These are phyloP conservation scores for Corydoras sp. DNA, from an alignment of 2,113 vertebrate species.

Conservation along the genomic window DNA sequence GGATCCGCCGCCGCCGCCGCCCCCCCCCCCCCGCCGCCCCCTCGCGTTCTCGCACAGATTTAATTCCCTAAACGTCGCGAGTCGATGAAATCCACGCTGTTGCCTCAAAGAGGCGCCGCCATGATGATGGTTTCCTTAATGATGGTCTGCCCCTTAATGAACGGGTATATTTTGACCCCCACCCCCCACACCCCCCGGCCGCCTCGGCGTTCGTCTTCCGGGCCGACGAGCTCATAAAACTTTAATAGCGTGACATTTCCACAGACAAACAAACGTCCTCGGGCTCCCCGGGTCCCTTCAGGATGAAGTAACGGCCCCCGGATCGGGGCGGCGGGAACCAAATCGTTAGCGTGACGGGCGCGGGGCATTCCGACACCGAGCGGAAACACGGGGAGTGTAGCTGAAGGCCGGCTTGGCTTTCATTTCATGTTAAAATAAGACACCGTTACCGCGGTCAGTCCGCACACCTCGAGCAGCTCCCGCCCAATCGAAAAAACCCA, in stretches of 20 bases:
- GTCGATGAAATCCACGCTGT: neutral
- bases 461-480: too few relatives aligned
- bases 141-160: conserved; percentile 49
- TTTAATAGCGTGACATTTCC: conserved; percentile 34
- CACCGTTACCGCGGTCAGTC: too few relatives aligned
- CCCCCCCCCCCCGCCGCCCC: too few relatives aligned
- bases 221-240: conserved; percentile 33
- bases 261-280: conserved; percentile 19
- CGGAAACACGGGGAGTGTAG: too few relatives aligned
- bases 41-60: neutral
- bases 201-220: conserved; percentile 33
- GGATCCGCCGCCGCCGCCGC: too few relatives aligned
- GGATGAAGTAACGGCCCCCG: too few relatives aligned
- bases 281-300: neutral
- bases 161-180: conserved; percentile 35
- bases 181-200: conserved; percentile 24
- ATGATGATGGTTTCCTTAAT: conserved; percentile 47
- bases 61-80: neutral
- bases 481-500: too few relatives aligned
- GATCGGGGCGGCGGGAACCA: too few relatives aligned
- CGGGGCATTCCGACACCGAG: too few relatives aligned
- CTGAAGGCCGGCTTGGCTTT: too few relatives aligned
- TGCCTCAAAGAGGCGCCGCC: neutral
- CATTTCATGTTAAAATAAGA: too few relatives aligned
- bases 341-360: too few relatives aligned